Evolutionary conservation across 2,113 vertebrate species (phyloP).

Genomic region (Nothocercus nigrocapillus): DNA sequence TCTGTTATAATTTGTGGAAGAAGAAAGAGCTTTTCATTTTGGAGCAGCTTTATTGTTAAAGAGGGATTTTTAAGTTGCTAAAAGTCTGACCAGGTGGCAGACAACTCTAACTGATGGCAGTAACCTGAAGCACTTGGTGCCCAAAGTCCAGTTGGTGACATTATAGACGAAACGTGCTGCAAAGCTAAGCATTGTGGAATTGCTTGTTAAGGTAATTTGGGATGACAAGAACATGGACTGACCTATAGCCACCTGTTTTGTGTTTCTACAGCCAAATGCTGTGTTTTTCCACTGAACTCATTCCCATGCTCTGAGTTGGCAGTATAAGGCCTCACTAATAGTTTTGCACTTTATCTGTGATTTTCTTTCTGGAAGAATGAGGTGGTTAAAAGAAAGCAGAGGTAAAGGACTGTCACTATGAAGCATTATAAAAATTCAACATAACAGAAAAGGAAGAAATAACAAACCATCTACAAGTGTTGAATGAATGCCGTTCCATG

Average conservation of each 20-base stretch:
- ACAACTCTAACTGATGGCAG: neutral
- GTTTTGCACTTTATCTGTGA: neutral
- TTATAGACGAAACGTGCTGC: constrained; percentile 9
- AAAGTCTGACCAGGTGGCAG: constrained; percentile 3
- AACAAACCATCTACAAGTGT: neutral
- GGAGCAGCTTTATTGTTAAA: neutral
- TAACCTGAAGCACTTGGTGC: constrained; percentile 14
- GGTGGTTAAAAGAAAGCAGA: neutral
- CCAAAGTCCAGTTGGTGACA: constrained; percentile 16
- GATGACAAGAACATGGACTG: neutral
- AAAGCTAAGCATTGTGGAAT: constrained; percentile 18
- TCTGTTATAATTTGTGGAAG: neutral
- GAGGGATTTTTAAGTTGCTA: neutral
- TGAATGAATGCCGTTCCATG: neutral
- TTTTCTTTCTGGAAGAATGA: neutral
- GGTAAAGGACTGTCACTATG: neutral
- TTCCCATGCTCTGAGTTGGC: neutral
- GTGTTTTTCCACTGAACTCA: neutral
- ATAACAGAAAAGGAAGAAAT: constrained; percentile 11
- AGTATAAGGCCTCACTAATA: neutral
- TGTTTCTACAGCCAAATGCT: constrained; percentile 5
- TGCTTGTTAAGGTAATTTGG: constrained; percentile 26
- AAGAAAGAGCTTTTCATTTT: neutral
- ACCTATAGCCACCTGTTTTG: constrained; percentile 39
- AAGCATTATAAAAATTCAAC: constrained; percentile 17